phyloP scores from a whole-genome alignment of 2,888 invertebrate genomes.

The Noctua janthina region DNA sequence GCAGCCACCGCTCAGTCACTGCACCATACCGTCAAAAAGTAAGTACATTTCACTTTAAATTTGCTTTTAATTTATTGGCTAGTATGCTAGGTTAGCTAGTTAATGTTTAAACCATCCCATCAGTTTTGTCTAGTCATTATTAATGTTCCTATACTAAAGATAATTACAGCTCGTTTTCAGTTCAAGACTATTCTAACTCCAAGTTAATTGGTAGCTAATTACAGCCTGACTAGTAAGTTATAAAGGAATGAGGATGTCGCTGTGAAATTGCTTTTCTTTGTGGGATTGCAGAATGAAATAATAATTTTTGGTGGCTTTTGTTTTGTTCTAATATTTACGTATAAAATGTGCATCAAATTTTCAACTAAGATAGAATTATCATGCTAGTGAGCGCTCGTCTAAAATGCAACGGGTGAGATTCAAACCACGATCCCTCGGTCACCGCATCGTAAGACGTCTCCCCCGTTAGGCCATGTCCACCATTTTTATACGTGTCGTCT shows the following conservation, averaged over 20 bases:
- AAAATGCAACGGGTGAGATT: background rate
- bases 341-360: background rate
- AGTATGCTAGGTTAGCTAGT: background rate
- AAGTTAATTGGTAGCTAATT: background rate
- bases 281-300: background rate
- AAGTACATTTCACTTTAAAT: background rate
- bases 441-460: background rate
- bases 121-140: constrained; percentile 11
- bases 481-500: background rate
- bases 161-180: constrained; percentile 1
- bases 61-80: background rate
- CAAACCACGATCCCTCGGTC: background rate
- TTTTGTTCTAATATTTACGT: background rate
- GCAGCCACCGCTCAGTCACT: background rate
- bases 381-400: background rate
- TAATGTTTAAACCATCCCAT: background rate
- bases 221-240: background rate
- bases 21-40: background rate
- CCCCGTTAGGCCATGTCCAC: background rate
- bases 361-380: background rate
- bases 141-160: background rate
- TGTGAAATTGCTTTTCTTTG: background rate
- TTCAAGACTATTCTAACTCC: background rate
- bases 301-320: background rate
- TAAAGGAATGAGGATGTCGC: background rate